These are phyloP conservation scores for Dione juno DNA, from an alignment of 2,888 invertebrate species.

Conservation along the genomic window DNA sequence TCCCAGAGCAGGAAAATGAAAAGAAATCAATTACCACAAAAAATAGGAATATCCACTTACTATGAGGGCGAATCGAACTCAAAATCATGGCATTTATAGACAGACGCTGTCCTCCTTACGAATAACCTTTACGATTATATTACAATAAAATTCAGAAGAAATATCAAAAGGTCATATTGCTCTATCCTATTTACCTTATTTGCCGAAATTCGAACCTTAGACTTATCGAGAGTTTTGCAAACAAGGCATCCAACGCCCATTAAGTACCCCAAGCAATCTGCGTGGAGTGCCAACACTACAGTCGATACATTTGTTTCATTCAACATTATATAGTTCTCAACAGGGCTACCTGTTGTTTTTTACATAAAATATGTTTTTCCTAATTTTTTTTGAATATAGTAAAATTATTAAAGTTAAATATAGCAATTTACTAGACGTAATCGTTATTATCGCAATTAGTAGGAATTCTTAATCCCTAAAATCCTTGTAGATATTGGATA, in stretches of 20 bases:
- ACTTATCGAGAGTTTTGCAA: slow-evolving; percentile 13
- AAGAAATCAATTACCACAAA: no score
- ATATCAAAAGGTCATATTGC: background rate
- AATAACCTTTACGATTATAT: no score
- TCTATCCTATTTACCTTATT: background rate
- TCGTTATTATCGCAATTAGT: no score
- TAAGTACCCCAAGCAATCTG: slow-evolving; percentile 41
- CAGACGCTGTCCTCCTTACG: no score
- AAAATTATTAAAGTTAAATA: no score
- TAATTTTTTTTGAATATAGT: background rate
- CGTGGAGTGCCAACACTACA: slow-evolving; percentile 42
- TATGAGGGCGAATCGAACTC: no score
- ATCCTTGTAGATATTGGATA: no score
- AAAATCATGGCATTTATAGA: no score
- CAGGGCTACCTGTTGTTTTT: slow-evolving; percentile 23
- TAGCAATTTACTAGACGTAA: no score
- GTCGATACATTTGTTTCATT: slow-evolving; percentile 51
- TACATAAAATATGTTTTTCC: background rate
- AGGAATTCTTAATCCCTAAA: no score
- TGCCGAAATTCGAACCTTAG: slow-evolving; percentile 10
- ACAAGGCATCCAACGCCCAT: slow-evolving; percentile 19
- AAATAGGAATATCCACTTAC: no score
- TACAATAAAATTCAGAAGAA: background rate
- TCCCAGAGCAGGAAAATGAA: no score
- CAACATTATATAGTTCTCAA: slow-evolving; percentile 45